phyloP scores from a whole-genome alignment of 1,140 invertebrate genomes.

The Drosophila leontia region DNA sequence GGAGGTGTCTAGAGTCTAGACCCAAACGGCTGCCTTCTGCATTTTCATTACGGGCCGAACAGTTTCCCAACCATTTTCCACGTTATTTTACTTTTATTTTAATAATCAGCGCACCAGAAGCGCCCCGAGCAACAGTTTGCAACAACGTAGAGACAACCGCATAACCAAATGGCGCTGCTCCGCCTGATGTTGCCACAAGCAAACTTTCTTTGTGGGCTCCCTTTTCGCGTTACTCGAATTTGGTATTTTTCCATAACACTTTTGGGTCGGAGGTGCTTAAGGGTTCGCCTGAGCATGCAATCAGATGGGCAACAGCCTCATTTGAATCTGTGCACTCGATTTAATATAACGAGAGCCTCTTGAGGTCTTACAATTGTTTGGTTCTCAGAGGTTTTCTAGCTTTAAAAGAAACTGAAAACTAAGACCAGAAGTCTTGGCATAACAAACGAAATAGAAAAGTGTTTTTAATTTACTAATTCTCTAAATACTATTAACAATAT shows the following conservation, averaged over 20 bases:
- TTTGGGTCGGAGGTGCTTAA: constrained; percentile 2
- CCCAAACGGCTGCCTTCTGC: constrained; percentile 24
- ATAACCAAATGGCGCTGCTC: constrained; percentile 38
- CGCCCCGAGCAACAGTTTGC: constrained; percentile 43
- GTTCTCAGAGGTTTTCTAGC: not conserved
- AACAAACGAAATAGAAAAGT: not conserved
- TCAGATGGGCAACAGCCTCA: constrained; percentile 6
- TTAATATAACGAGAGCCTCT: not conserved
- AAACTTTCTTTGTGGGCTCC: constrained; percentile 32
- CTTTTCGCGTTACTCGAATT: constrained; percentile 20
- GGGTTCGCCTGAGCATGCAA: constrained; percentile 7
- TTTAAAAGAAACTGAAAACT: not conserved
- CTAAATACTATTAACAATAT: not conserved
- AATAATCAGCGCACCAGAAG: constrained; percentile 45
- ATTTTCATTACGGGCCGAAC: constrained; percentile 37
- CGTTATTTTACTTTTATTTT: constrained; percentile 19
- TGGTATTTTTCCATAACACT: constrained; percentile 31
- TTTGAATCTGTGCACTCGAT: constrained; percentile 9
- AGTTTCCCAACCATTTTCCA: constrained; percentile 6
- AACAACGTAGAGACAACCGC: constrained; percentile 26
- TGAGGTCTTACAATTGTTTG: not conserved
- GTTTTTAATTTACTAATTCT: not conserved
- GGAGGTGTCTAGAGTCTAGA: constrained; percentile 59
- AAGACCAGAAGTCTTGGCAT: too few relatives aligned
- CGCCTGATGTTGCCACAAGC: constrained; percentile 38